Percentiles rank a stretch among this genome's conserved stretches.
These are phyloP conservation scores for Pithys albifrons DNA, from an alignment of 2,113 vertebrate species.

Conservation along the genomic window DNA sequence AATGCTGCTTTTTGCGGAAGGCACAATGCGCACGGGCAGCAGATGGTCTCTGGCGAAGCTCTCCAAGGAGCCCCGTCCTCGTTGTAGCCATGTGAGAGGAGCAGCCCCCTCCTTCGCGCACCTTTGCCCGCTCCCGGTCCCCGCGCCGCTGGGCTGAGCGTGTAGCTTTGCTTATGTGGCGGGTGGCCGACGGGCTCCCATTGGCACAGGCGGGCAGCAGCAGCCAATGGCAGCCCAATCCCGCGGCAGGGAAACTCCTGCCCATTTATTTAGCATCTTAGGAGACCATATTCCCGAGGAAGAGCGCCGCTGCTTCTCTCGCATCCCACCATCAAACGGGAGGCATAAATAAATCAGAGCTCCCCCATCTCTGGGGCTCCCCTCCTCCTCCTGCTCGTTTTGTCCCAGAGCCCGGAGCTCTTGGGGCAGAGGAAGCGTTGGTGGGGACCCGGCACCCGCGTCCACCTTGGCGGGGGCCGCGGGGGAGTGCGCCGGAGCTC, in stretches of 20 bases:
- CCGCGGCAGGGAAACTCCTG: conserved; percentile 81
- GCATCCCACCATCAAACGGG: background rate
- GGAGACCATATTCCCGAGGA: conserved; percentile 67
- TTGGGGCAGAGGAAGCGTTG: conserved; percentile 27
- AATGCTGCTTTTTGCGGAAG: conserved; percentile 53
- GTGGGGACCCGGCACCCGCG: conserved; percentile 67
- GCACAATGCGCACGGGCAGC: conserved; percentile 32
- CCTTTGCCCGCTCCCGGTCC: conserved; percentile 65
- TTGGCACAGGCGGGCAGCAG: conserved; percentile 80
- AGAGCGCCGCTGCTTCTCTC: conserved; percentile 54
- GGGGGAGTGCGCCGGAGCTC: conserved; percentile 70
- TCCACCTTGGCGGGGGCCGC: conserved; percentile 80
- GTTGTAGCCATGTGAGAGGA: conserved; percentile 72
- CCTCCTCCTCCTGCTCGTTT: background rate
- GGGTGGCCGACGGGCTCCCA: conserved; percentile 78
- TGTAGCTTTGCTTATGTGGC: conserved; percentile 90
- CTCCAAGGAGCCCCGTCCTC: conserved; percentile 34
- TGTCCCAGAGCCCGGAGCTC: background rate
- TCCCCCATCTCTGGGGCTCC: background rate
- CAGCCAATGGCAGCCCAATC: conserved; percentile 83
- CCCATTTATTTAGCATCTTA: conserved; percentile 78
- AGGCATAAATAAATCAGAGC: background rate
- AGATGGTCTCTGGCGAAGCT: conserved; percentile 42
- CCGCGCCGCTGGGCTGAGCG: conserved; percentile 60
- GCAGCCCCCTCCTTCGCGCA: conserved; percentile 59